Evolutionary conservation across 1,140 invertebrate genomes (phyloP).

Genomic region (Microplitis mediator): DNA sequence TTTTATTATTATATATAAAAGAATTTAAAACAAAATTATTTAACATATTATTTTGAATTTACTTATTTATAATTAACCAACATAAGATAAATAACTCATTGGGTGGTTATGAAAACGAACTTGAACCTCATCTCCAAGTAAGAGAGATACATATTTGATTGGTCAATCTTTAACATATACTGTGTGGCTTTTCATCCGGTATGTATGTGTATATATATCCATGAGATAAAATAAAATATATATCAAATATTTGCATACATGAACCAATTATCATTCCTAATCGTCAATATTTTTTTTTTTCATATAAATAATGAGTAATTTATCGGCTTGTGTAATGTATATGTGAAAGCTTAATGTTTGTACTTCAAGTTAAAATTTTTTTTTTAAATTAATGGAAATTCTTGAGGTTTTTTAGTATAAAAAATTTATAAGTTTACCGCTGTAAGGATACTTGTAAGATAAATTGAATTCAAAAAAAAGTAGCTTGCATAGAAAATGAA

Average conservation of each 20-base stretch:
- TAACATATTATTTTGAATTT: neutral
- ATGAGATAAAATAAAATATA: neutral
- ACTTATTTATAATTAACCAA: neutral
- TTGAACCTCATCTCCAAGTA: neutral
- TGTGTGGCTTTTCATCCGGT: neutral
- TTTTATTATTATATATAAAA: neutral
- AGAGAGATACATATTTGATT: conserved; percentile 33
- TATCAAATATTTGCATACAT: neutral
- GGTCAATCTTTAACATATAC: conserved; percentile 15
- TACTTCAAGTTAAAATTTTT: too few species aligned
- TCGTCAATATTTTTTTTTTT: neutral
- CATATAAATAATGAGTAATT: too few species aligned
- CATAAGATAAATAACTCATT: conserved; percentile 22
- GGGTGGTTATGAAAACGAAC: conserved; percentile 8
- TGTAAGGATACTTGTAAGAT: too few species aligned
- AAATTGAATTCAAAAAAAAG: too few species aligned
- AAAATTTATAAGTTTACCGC: too few species aligned
- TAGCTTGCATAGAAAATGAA: too few species aligned
- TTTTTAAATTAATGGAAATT: too few species aligned
- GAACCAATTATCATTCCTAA: too few species aligned
- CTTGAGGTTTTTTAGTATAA: too few species aligned
- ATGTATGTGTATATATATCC: neutral
- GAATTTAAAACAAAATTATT: neutral
- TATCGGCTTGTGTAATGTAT: too few species aligned
- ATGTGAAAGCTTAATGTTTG: too few species aligned